Conservation (phyloP, 1,140 invertebrate species). For the Pararge aegeria region DNA sequence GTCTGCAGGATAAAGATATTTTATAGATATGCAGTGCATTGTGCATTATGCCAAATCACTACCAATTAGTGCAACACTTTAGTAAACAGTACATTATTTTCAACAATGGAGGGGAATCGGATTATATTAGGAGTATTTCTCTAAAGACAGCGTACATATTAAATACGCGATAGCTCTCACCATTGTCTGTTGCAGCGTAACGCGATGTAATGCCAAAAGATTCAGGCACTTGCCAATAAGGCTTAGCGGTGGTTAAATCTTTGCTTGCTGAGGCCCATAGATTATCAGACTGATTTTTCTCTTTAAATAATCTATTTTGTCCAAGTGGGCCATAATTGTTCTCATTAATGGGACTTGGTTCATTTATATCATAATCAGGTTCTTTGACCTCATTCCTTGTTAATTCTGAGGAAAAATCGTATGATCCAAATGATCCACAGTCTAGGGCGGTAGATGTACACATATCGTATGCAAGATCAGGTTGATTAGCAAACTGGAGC, state of each 20-base stretch:
- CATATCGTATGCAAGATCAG: constrained; percentile 90
- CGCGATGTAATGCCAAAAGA: constrained; percentile 37
- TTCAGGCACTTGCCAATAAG: constrained; percentile 42
- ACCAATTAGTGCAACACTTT: no score
- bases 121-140: no score
- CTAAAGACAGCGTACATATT: no score
- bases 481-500: constrained; percentile 85
- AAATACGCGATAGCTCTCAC: no score
- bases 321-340: constrained; percentile 14
- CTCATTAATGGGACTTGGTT: not conserved
- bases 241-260: constrained; percentile 42
- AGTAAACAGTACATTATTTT: no score
- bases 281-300: constrained; percentile 43
- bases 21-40: not conserved
- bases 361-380: constrained; percentile 22
- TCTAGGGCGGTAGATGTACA: constrained; percentile 84
- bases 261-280: constrained; percentile 33
- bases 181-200: constrained; percentile 52
- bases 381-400: constrained; percentile 14
- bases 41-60: not conserved
- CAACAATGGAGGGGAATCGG: no score
- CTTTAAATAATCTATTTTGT: constrained; percentile 31
- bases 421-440: constrained; percentile 68
- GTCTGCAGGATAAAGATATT: constrained; percentile 35
- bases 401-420: constrained; percentile 12